Conservation (phyloP, 1,140 invertebrate genomes). For the Eubasilissa regina region DNA sequence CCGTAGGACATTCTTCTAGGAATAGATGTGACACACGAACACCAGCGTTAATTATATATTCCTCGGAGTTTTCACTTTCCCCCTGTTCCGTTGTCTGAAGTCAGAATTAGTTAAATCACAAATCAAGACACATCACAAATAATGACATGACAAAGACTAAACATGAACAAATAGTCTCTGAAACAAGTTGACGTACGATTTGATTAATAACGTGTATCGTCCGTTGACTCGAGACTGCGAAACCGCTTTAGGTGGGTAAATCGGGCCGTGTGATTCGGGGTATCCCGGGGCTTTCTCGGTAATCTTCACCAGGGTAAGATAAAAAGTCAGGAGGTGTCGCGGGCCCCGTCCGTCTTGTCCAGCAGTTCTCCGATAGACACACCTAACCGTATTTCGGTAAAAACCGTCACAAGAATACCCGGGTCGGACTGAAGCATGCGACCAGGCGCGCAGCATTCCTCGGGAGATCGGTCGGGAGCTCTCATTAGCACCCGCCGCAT, state of each 20-base stretch:
- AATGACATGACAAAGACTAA: conserved; percentile 27
- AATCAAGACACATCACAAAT: conserved; percentile 33
- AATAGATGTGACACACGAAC: conserved; percentile 45
- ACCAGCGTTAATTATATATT: conserved; percentile 50
- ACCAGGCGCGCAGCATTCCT: conserved; percentile 51
- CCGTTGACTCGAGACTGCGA: too few species aligned
- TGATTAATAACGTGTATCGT: conserved; percentile 47
- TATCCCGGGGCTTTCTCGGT: conserved; percentile 21
- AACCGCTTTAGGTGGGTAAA: background rate
- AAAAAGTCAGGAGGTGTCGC: conserved; percentile 56
- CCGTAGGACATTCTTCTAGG: conserved; percentile 53
- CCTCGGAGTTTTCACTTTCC: conserved; percentile 21
- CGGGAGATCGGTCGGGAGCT: conserved; percentile 50
- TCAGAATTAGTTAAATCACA: conserved; percentile 22
- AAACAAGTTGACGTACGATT: too few species aligned
- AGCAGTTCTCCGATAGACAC: conserved; percentile 15
- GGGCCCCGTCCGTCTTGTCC: conserved; percentile 45
- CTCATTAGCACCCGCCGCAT: conserved; percentile 56
- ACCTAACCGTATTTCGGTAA: conserved; percentile 40
- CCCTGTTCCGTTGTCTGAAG: conserved; percentile 22
- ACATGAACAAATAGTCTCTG: too few species aligned
- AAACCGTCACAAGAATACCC: conserved; percentile 38
- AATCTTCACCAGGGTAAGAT: conserved; percentile 40
- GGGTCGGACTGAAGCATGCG: conserved; percentile 43
- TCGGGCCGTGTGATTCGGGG: background rate